These are phyloP conservation scores for Lymantria monacha DNA, from an alignment of 2,888 invertebrate genomes.

Conservation along the genomic window DNA sequence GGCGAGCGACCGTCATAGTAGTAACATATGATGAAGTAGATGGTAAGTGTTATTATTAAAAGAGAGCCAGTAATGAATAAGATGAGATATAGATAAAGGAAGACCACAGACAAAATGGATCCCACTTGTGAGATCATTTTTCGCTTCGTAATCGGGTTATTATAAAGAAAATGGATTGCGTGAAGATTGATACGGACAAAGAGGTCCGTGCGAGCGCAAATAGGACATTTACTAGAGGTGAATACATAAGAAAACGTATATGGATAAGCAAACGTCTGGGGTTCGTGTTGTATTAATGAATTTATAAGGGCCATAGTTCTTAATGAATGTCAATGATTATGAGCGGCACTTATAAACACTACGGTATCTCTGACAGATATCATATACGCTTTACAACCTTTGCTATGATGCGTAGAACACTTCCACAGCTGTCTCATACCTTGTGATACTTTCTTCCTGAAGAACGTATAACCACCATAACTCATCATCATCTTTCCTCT, in stretches of 20 bases:
- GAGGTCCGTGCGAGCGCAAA: too few relatives aligned
- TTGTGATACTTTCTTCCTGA: slow-evolving; percentile 2
- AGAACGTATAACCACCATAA: slow-evolving; percentile 7
- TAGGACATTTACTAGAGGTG: not conserved
- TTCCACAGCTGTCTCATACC: slow-evolving; percentile 9
- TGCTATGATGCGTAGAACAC: slow-evolving; percentile 11
- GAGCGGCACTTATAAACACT: not conserved
- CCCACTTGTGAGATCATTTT: too few relatives aligned
- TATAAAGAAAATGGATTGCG: too few relatives aligned
- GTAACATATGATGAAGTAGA: too few relatives aligned
- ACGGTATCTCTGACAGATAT: not conserved
- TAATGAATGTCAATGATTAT: slow-evolving; percentile 2
- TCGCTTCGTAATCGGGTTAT: too few relatives aligned
- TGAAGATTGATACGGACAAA: too few relatives aligned
- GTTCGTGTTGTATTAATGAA: not conserved
- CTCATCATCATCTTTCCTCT: slow-evolving; percentile 5
- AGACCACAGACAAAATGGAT: too few relatives aligned
- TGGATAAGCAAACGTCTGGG: not conserved
- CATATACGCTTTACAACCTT: slow-evolving; percentile 7
- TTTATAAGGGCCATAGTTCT: not conserved
- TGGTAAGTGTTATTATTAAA: too few relatives aligned
- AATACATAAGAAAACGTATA: not conserved
- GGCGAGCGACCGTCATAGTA: too few relatives aligned
- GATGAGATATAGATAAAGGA: too few relatives aligned
- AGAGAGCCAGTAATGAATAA: too few relatives aligned